Evolutionary conservation across 2,888 invertebrate genomes (phyloP).

Genomic region (Pristionchus exspectatus): DNA sequence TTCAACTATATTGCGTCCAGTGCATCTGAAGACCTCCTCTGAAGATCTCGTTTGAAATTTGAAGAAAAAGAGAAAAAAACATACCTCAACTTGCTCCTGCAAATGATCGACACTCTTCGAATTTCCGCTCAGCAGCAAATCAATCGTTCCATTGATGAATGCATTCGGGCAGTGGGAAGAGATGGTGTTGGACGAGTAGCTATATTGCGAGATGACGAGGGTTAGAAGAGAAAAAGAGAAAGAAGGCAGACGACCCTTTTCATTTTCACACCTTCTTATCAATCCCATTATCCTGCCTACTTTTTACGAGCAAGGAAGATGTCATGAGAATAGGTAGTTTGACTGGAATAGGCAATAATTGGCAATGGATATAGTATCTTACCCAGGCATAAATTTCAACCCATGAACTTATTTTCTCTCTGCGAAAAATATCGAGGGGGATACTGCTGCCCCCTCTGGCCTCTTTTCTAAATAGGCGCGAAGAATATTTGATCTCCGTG

Average conservation of each 20-base stretch:
- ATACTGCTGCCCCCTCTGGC: too few relatives aligned
- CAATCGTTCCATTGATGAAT: neutral
- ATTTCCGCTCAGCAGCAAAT: neutral
- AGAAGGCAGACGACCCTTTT: neutral
- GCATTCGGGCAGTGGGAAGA: slow-evolving; percentile 23
- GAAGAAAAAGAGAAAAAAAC: too few relatives aligned
- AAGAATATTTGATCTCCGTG: too few relatives aligned
- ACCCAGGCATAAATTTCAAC: too few relatives aligned
- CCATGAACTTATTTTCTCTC: too few relatives aligned
- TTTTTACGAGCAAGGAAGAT: neutral
- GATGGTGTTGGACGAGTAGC: neutral
- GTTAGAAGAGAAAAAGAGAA: neutral
- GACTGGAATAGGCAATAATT: too few relatives aligned
- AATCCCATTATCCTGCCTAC: neutral
- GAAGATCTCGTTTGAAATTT: too few relatives aligned
- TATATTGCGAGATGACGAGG: neutral
- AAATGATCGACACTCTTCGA: neutral
- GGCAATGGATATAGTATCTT: too few relatives aligned
- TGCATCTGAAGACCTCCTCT: too few relatives aligned
- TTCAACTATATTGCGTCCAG: too few relatives aligned
- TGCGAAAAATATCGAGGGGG: too few relatives aligned
- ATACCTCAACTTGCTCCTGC: slow-evolving; percentile 23
- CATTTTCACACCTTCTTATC: slow-evolving; percentile 51
- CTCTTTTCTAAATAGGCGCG: too few relatives aligned
- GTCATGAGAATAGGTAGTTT: neutral